Base-by-base conservation (phyloP, 1,140 invertebrate species). In the Carcinoscorpius rotundicauda region DNA sequence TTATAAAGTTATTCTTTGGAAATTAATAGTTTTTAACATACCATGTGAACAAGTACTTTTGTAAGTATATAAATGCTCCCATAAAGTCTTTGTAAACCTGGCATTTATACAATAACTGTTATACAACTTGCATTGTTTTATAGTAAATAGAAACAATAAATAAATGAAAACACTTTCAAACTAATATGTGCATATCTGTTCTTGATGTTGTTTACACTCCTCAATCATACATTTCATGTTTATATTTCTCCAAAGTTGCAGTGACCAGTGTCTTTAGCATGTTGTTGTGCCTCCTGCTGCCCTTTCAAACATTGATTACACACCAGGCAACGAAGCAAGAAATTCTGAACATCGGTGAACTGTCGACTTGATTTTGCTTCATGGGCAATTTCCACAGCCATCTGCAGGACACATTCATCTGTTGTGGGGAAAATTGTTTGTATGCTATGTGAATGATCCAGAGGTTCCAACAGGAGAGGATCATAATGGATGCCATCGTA, bases 401-500 rank as follows among this genome's bases (percentile, higher is more conserved):
- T 84, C 55, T 81, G 76, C 56, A 91, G 80, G 50, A 93, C 52
- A 5, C 78, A 78, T 63, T 85, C 79, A 75, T 96, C 88, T 64
- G 85, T 82, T 0, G 81, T 79, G 1, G 86, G 84, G 74, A 97
- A 97, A 65, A 91, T 85, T 6, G 91, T 93, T 75, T 84, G 81
- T 71, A 86, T 85, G 53, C 29, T 4, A 53, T 68, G 10, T 51
- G 52, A 65, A 0, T 11, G 8, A 59, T 77, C 80, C 57, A 63
- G 80, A 0, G 84, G 82, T 79, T 97, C 92, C 74, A 94, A 81
- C 73, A 92, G 88, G 2, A 98, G 76, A 3, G 93, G 90, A 78
- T 98, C 95, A 76, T 97, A 97, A 79, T 97, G 94, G 66, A 97
- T 91, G 48, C 94, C 94, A 80, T 97, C 93, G 76, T 97, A 98